A percentile compares a stretch with the other conserved stretches of the same genome.
phyloP scores from a whole-genome alignment of 2,797 vertebrate genomes.

The Phrynocephalus guinanensis region DNA sequence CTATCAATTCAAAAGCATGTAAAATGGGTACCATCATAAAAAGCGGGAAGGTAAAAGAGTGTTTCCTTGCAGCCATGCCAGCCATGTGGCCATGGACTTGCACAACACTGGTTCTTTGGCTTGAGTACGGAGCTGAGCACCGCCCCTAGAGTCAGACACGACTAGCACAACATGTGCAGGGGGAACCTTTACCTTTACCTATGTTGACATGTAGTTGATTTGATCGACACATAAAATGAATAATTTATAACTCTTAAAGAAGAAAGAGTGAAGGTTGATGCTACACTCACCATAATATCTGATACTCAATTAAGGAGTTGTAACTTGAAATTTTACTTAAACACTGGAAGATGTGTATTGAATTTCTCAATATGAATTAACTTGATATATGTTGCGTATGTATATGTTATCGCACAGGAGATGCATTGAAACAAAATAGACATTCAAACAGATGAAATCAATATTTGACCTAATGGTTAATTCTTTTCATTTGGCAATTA shows the following conservation, averaged over 20 bases:
- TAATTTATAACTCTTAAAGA: constrained; percentile 44
- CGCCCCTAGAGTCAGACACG: too few species aligned
- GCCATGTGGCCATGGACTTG: too few species aligned
- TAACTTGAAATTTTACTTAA: constrained; percentile 23
- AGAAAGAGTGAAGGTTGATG: constrained; percentile 11
- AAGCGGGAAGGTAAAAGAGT: too few species aligned
- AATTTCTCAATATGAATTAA: constrained; percentile 30
- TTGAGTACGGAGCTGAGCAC: too few species aligned
- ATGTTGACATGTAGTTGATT: not conserved
- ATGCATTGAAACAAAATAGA: constrained; percentile 15
- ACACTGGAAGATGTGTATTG: constrained; percentile 37
- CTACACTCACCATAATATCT: not conserved
- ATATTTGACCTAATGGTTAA: constrained; percentile 11
- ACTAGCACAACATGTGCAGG: too few species aligned
- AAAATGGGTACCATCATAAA: too few species aligned
- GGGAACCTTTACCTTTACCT: too few species aligned
- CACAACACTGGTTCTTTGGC: too few species aligned
- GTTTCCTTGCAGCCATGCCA: too few species aligned
- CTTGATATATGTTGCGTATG: constrained; percentile 9
- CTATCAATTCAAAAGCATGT: too few species aligned
- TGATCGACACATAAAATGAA: constrained; percentile 14
- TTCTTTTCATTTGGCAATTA: not conserved
- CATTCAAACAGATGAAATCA: constrained; percentile 22
- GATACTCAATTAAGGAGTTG: constrained; percentile 39
- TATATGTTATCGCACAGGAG: not conserved